These are phyloP conservation scores for Ceyx erithaca DNA, from an alignment of 2,797 vertebrate species.

Conservation along the genomic window DNA sequence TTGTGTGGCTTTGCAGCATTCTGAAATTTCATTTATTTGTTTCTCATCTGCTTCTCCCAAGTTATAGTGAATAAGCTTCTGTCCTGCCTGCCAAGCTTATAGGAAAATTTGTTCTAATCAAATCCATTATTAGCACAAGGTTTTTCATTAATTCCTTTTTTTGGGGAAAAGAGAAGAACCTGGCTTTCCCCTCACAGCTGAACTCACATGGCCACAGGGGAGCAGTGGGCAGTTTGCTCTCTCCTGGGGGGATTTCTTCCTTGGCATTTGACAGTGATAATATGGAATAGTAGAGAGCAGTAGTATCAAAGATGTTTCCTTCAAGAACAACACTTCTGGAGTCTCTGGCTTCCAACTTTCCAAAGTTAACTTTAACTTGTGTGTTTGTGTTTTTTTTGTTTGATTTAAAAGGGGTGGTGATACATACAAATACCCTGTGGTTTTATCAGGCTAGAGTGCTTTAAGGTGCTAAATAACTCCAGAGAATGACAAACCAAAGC, in stretches of 20 bases:
- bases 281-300: not conserved
- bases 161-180: not conserved
- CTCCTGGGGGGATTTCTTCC: not conserved
- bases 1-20: not conserved
- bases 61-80: not conserved
- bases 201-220: not conserved
- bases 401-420: not conserved
- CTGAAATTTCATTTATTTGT: not conserved
- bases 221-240: not conserved
- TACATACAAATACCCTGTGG: not conserved
- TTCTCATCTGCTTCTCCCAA: not conserved
- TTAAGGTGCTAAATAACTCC: not conserved
- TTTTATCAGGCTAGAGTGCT: not conserved
- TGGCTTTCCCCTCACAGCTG: not conserved
- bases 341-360: not conserved
- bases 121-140: not conserved
- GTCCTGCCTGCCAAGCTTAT: not conserved
- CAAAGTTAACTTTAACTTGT: not conserved
- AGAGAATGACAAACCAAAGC: not conserved
- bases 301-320: accelerated
- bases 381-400: too few species aligned
- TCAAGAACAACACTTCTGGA: not conserved
- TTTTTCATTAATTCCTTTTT: not conserved
- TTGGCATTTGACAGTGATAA: not conserved
- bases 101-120: not conserved